Conservation (phyloP, 2,797 vertebrate genomes). For the Streptopelia turtur region DNA sequence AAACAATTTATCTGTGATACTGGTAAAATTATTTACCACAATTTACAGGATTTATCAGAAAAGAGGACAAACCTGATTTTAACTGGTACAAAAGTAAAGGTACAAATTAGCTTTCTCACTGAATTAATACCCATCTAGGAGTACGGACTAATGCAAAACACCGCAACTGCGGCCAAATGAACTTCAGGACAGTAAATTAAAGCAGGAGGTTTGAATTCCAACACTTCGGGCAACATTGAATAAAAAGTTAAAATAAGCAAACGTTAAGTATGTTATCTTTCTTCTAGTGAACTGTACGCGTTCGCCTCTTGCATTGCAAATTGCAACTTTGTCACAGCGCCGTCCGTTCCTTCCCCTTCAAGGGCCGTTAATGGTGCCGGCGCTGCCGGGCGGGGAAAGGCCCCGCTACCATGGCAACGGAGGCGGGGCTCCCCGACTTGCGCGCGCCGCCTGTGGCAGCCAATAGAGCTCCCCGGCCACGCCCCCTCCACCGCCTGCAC, state of each 20-base stretch:
- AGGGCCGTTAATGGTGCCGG: neutral
- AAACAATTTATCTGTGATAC: neutral
- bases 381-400: fast-evolving
- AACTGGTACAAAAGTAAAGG: neutral
- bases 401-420: neutral
- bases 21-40: neutral
- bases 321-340: no score
- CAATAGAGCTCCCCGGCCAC: neutral
- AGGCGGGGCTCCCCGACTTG: neutral
- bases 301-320: fast-evolving
- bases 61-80: neutral
- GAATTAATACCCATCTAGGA: neutral
- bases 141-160: neutral
- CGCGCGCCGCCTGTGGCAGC: neutral
- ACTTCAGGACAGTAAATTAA: neutral
- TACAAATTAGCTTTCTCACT: neutral
- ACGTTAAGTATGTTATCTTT: neutral
- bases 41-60: neutral
- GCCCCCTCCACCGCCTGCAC: fast-evolving
- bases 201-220: neutral
- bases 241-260: neutral
- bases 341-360: no score
- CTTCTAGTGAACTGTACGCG: neutral
- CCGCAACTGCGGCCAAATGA: neutral
- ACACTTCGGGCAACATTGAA: neutral